phyloP scores from a whole-genome alignment of 2,797 vertebrate genomes.

The Parauchenoglanis punctatus region DNA sequence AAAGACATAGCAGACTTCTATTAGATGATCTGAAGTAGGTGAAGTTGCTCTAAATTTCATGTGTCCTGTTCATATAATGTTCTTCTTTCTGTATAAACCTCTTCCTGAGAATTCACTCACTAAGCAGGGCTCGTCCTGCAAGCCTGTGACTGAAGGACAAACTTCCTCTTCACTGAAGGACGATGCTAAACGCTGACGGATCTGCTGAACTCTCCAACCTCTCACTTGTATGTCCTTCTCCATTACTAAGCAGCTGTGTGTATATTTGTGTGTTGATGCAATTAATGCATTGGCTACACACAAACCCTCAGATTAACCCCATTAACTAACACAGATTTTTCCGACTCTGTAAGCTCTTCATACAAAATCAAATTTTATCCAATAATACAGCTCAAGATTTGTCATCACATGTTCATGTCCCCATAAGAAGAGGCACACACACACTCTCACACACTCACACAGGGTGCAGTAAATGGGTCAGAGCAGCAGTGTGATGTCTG shows the following conservation, averaged over 20 bases:
- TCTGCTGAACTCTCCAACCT: constrained; percentile 16
- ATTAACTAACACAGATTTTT: not conserved
- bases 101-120: not conserved
- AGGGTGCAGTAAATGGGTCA: constrained; percentile 51
- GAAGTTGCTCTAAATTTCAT: not conserved
- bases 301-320: not conserved
- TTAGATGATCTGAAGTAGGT: not conserved
- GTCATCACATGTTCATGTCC: not conserved
- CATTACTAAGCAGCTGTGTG: constrained; percentile 21
- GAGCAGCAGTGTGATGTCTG: constrained; percentile 30
- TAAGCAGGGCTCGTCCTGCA: constrained; percentile 3
- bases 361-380: not conserved
- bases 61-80: not conserved
- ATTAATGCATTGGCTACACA: not conserved
- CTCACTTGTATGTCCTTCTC: not conserved
- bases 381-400: not conserved
- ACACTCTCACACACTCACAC: not conserved
- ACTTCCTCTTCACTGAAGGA: not conserved
- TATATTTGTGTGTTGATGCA: not conserved
- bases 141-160: constrained; percentile 19
- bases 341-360: not conserved
- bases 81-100: not conserved
- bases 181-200: constrained; percentile 9
- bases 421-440: not conserved
- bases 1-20: not conserved